These are phyloP conservation scores for Spilarctia lutea DNA, from an alignment of 2,888 invertebrate species.

Conservation along the genomic window DNA sequence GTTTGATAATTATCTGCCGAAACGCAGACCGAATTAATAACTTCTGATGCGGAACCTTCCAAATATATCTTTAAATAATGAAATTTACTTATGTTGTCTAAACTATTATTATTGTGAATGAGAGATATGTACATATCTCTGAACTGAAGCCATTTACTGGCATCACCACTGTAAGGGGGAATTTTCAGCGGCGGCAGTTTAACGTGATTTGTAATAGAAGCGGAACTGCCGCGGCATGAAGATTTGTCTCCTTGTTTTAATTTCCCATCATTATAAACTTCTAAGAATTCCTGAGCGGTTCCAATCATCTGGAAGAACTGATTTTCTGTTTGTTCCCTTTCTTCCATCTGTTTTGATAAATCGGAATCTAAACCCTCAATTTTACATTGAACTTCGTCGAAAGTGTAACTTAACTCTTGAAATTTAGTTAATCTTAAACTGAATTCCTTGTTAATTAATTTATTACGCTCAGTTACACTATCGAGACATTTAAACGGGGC, in stretches of 20 bases:
- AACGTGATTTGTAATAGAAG: not conserved
- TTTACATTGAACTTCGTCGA: not conserved
- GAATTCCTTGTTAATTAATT: not conserved
- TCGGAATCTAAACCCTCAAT: not conserved
- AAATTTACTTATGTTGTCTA: too few relatives aligned
- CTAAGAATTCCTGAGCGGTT: not conserved
- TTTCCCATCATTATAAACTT: not conserved
- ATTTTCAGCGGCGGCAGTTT: not conserved
- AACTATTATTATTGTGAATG: too few relatives aligned
- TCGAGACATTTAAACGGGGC: not conserved
- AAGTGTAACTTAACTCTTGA: not conserved
- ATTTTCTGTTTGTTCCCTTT: conserved; percentile 2
- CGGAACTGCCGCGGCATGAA: not conserved
- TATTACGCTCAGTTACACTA: not conserved
- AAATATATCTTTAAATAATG: too few relatives aligned
- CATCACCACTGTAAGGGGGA: not conserved
- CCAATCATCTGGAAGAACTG: not conserved
- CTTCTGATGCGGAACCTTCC: too few relatives aligned
- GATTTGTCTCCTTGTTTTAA: not conserved
- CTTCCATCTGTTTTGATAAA: conserved; percentile 5
- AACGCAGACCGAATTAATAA: too few relatives aligned
- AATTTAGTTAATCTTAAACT: conserved; percentile 1
- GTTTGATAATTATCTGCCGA: too few relatives aligned
- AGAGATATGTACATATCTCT: not conserved
- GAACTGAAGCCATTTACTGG: not conserved